Base-by-base conservation (phyloP, 2,888 invertebrate genomes). In the Chalcis sispes region DNA sequence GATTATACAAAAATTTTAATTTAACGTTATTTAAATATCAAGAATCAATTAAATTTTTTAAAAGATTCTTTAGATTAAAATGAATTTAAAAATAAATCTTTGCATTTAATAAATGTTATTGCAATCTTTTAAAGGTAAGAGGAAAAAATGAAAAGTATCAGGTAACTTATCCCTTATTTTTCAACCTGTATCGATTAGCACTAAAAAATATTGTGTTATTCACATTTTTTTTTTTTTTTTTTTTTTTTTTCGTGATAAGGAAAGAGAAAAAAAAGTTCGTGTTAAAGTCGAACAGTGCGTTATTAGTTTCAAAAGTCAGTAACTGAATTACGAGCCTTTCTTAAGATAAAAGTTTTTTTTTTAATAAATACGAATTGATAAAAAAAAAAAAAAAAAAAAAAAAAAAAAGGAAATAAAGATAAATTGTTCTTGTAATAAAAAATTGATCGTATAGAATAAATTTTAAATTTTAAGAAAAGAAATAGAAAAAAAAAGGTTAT, bases 101-200 rank as follows among this genome's bases (percentile, higher is more conserved):
- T 36, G 10, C 10, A 36, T 4, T 36, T 10, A 36, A 36, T 7
- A n/a, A n/a, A n/a, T n/a, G n/a, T n/a, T n/a, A n/a, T n/a, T n/a
- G n/a, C n/a, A n/a, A n/a, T n/a, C n/a, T n/a, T 36, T 36, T 36
- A 36, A 36, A 7, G 36, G 10, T 36, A 36, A 7, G 10, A 54
- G 4, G 20, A 40, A 18, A 42, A 66, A 40, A n/a, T n/a, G 40
- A 54, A 54, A 36, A 27, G 18, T 18, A 56, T 42, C 29, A 48
- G 29, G 48, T 59, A 66, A 59, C 52, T 36, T 48, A 58, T 36
- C 18, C 59, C 52, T 72, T 64, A 79, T 78, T 80, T 83, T 87
- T 87, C 86, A 86, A 87, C 82, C 86, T 86, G 85, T 87, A 86
- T 86, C 85, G 85, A 85, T 82, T 80, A 80, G 77, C 75, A 80